Evolutionary conservation across 2,888 invertebrate species (phyloP), one percentile per base, ranked within the genome.

Genomic region (Barypeithes pellucidus): DNA sequence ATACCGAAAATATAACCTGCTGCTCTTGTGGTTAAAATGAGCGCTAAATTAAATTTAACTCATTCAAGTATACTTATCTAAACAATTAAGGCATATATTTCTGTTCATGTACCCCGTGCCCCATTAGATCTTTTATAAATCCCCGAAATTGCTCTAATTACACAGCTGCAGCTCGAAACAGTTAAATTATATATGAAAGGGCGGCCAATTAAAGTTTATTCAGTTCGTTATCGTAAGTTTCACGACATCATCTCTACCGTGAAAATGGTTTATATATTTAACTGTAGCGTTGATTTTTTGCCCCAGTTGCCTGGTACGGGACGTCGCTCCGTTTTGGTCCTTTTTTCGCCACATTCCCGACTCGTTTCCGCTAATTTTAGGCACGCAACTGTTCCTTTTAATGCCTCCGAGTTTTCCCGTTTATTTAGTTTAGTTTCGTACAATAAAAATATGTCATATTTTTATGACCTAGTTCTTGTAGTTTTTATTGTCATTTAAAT

Each of bases 241-340:
- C 79, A 79, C 80, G 79, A 79, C 78, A 79, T 74, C 77, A 78
- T 78, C 78, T 75, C 77, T 75, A 75, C 79, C 82, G 81, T 82
- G 82, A 82, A 79, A 81, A 80, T 77, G 81, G 80, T 80, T 81
- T 82, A 82, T 84, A 82, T 84, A 74, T 68, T 83, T 82, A 83
- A 82, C 81, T 79, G 78, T 79, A 77, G 78, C 78, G 79, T 79
- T 72, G 76, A 75, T 77, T 77, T 78, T 78, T 77, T 75, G 72
- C 62, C 63, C 60, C 76, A 70, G 80, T 79, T 77, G 83, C 83
- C 84, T 84, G 84, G 84, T 84, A 84, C 84, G 83, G 80, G 81
- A 82, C 82, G 84, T 83, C 84, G 81, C 83, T 82, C 79, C 81
- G 80, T 81, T 82, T 83, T 81, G 81, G 79, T 80, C 80, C 82